Evolutionary conservation across 2,797 vertebrate species (phyloP), one percentile per base, ranked within the genome.

Genomic region (Gila robusta): DNA sequence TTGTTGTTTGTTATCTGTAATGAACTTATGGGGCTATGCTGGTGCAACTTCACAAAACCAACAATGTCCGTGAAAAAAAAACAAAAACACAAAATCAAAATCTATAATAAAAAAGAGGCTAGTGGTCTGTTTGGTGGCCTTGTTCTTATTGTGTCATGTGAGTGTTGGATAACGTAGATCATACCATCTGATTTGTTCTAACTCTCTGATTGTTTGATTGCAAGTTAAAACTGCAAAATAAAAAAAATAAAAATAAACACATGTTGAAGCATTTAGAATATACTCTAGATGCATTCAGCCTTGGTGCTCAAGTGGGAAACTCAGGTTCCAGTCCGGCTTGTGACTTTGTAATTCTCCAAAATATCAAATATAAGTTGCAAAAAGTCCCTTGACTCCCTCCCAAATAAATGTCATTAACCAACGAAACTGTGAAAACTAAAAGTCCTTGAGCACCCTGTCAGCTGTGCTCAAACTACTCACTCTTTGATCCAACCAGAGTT

Each of bases 401-500:
- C 8, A 74, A 74, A 52, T 11, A 74, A 52, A 19, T 11, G 44
- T 6, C 16, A 12, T 52, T 1, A 35, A 28, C 12, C 28, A 35
- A 76, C 0, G 3, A 76, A 76, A 76, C 73, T 32, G 32, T 54
- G 19, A 14, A 74, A 59, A 67, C 32, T 6, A n/a, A 47, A 76
- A 49, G 44, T 52, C 28, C 35, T 44, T 16, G 32, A 70, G 21
- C 52, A 3, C 74, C 28, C 6, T 23, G 12, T 44, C 66, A 52
- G 59, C 54, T 9, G 2, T 8, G 6, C 35, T 54, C 71, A 71
- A 72, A 72, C 67, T 23, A 23, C 69, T 82, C 49, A 19, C 74
- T 69, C 81, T 41, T 82, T 90, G 85, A 93, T 93, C 89, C 90
- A 87, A 92, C 93, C 91, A 91, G 92, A 90, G 91, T 91, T 92